phyloP scores from a whole-genome alignment of 2,797 vertebrate genomes.

The Tarsius wallacei region DNA sequence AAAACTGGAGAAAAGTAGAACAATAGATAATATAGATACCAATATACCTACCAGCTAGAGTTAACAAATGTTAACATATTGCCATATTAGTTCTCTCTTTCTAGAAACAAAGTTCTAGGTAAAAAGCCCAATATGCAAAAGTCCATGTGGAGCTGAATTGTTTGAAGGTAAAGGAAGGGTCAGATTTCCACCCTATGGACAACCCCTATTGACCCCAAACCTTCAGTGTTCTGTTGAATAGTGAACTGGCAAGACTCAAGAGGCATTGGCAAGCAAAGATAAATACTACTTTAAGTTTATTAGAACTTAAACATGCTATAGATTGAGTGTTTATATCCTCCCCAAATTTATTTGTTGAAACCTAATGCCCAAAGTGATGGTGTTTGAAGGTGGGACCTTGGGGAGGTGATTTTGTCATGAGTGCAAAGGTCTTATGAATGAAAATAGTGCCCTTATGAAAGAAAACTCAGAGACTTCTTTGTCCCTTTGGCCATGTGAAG shows the following conservation, averaged over 20 bases:
- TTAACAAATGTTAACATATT: constrained; percentile 4
- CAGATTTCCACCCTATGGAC: background rate
- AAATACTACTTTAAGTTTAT: background rate
- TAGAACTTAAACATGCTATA: background rate
- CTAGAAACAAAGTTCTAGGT: background rate
- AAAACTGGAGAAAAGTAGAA: background rate
- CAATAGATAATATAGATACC: background rate
- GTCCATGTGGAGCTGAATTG: background rate
- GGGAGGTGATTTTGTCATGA: background rate
- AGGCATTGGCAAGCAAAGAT: background rate
- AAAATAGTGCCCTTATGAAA: background rate
- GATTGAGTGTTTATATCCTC: background rate
- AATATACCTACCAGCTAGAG: background rate
- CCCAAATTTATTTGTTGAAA: background rate
- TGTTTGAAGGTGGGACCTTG: background rate
- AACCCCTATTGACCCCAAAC: background rate
- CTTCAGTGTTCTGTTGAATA: background rate
- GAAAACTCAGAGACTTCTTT: background rate
- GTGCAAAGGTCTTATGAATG: background rate
- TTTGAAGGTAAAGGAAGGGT: background rate
- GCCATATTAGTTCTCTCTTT: background rate
- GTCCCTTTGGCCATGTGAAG: too few species aligned
- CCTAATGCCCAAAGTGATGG: accelerated
- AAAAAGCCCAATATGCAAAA: background rate
- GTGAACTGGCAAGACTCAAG: background rate